Conservation (phyloP, 2,113 vertebrate species). For the Microcebus lehilahytsara region DNA sequence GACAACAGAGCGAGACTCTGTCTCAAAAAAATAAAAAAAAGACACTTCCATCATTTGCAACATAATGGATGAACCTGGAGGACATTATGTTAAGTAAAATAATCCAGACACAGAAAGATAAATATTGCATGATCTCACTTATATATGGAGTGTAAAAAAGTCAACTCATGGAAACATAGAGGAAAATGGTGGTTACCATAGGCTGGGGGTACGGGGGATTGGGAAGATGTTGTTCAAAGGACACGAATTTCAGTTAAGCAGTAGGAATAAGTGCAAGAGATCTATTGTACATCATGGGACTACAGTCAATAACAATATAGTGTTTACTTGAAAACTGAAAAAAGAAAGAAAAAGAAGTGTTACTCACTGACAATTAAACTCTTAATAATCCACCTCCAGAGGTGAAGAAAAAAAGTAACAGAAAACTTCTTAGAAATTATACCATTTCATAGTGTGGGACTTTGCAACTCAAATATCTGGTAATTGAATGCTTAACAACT, state of each 20-base stretch:
- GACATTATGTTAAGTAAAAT: background rate
- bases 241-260: background rate
- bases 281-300: background rate
- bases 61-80: background rate
- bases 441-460: background rate
- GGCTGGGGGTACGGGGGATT: no score
- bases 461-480: background rate
- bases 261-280: background rate
- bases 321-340: background rate
- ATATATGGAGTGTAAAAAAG: background rate
- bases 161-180: no score
- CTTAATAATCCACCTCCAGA: background rate
- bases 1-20: no score
- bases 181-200: background rate
- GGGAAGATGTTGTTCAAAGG: background rate
- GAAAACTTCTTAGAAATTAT: conserved; percentile 3
- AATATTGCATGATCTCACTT: background rate
- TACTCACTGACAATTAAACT: background rate
- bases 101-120: background rate
- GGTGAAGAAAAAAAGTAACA: background rate
- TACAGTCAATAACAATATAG: background rate
- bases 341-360: background rate
- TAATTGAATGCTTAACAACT: background rate
- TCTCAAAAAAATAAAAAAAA: no score
- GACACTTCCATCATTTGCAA: background rate